Conservation (phyloP, 2,113 vertebrate species). For the Thermophis baileyi region DNA sequence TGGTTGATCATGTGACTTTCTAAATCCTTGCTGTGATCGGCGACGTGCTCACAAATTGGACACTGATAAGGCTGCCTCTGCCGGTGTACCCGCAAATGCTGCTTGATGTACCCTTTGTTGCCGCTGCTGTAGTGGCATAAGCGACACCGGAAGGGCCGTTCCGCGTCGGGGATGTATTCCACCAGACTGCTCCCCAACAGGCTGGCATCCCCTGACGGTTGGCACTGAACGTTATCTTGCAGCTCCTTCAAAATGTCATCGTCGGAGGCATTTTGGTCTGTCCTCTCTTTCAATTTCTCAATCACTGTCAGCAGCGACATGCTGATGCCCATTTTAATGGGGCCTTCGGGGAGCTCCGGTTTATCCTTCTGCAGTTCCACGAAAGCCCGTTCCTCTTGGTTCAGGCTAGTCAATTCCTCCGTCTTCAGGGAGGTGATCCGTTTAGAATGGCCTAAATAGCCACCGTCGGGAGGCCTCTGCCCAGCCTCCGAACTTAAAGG, state of each 20-base stretch:
- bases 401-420: slow-evolving; percentile 58
- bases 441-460: slow-evolving; percentile 51
- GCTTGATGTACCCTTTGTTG: slow-evolving; percentile 96
- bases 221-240: slow-evolving; percentile 90
- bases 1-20: slow-evolving; percentile 96
- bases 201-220: slow-evolving; percentile 47
- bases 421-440: slow-evolving; percentile 61
- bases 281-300: slow-evolving; percentile 89
- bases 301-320: slow-evolving; percentile 94
- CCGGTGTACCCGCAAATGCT: slow-evolving; percentile 90
- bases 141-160: slow-evolving; percentile 89
- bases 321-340: slow-evolving; percentile 91
- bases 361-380: slow-evolving; percentile 71
- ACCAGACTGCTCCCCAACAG: slow-evolving; percentile 73
- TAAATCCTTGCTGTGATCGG: slow-evolving; percentile 84
- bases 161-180: slow-evolving; percentile 81
- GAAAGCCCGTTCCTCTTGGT: slow-evolving; percentile 68
- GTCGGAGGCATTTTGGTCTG: slow-evolving; percentile 92
- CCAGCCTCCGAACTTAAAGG: slow-evolving; percentile 63
- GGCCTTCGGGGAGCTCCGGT: slow-evolving; percentile 75
- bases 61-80: slow-evolving; percentile 94
- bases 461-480: slow-evolving; percentile 66
- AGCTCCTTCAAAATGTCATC: slow-evolving; percentile 95
- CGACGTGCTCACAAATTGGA: slow-evolving; percentile 94
- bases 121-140: slow-evolving; percentile 91